A percentile compares a stretch with the other conserved stretches of the same genome.
phyloP scores from a whole-genome alignment of 1,140 invertebrate species.

The Grapholita molesta region DNA sequence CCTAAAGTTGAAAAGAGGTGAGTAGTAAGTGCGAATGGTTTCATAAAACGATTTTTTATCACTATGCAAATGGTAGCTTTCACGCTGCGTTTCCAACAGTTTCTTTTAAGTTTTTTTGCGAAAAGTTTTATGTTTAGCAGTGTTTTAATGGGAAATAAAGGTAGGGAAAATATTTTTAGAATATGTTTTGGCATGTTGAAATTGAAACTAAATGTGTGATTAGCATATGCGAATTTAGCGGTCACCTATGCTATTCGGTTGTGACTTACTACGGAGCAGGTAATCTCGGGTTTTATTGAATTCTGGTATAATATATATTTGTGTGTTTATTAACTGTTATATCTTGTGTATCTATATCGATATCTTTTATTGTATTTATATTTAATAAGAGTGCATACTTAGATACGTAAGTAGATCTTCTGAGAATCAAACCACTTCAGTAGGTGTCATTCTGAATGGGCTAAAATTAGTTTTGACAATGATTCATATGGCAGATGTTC shows the following conservation, averaged over 20 bases:
- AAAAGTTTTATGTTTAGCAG: background rate
- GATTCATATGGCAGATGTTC: background rate
- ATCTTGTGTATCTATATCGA: no score
- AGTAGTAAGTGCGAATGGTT: background rate
- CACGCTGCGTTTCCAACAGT: background rate
- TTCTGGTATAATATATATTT: no score
- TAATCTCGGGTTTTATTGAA: no score
- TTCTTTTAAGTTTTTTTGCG: conserved; percentile 1
- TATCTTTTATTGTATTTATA: no score
- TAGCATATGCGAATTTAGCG: no score
- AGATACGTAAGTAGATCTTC: no score
- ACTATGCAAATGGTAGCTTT: background rate
- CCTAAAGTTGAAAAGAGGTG: background rate
- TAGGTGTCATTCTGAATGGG: background rate
- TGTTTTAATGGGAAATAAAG: conserved; percentile 1
- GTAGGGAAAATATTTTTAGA: background rate
- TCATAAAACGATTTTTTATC: background rate
- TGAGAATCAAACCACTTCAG: no score
- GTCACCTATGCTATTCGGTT: no score
- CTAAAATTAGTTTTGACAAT: background rate
- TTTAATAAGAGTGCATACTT: no score
- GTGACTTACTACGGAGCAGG: no score
- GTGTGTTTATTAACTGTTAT: no score
- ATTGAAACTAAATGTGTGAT: background rate
- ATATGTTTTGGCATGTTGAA: background rate